phyloP scores from a whole-genome alignment of 2,888 invertebrate species.

The Cheilosia soror region DNA sequence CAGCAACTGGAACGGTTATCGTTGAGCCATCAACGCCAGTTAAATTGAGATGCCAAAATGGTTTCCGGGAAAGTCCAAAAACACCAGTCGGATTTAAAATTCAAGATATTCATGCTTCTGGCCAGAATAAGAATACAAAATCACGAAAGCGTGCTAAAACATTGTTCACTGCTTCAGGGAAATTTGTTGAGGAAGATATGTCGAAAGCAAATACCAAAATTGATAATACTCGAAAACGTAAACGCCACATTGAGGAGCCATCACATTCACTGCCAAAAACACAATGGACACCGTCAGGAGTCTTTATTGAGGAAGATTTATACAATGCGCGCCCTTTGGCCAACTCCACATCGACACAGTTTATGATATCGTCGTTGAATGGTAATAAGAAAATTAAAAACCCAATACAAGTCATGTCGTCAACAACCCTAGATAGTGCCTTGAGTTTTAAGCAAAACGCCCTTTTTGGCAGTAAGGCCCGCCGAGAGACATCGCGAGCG shows the following conservation, averaged over 20 bases:
- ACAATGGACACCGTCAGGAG: slow-evolving; percentile 78
- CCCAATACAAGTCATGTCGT: slow-evolving; percentile 12
- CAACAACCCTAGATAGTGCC: slow-evolving; percentile 33
- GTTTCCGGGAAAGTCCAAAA: slow-evolving; percentile 79
- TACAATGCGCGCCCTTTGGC: slow-evolving; percentile 26
- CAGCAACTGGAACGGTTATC: slow-evolving; percentile 79
- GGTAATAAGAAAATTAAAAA: slow-evolving; percentile 45
- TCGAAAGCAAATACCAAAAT: not conserved
- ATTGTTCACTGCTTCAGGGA: slow-evolving; percentile 5
- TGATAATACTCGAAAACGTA: slow-evolving; percentile 69
- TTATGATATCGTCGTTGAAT: slow-evolving; percentile 66
- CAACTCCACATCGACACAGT: slow-evolving; percentile 68
- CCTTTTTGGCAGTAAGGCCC: slow-evolving; percentile 67
- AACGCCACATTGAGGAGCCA: slow-evolving; percentile 69
- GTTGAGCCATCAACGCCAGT: slow-evolving; percentile 80
- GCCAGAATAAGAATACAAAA: slow-evolving; percentile 62
- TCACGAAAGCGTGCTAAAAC: slow-evolving; percentile 29
- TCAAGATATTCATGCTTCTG: slow-evolving; percentile 69
- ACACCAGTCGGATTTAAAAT: slow-evolving; percentile 79
- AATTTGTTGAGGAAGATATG: slow-evolving; percentile 26
- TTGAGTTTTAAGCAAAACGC: slow-evolving; percentile 77
- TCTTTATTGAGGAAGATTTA: slow-evolving; percentile 77
- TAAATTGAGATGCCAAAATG: slow-evolving; percentile 45
- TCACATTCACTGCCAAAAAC: slow-evolving; percentile 75
- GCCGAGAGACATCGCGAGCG: slow-evolving; percentile 74